Evolutionary conservation across 2,113 vertebrate species (phyloP).

Genomic region (Etheostoma spectabile): DNA sequence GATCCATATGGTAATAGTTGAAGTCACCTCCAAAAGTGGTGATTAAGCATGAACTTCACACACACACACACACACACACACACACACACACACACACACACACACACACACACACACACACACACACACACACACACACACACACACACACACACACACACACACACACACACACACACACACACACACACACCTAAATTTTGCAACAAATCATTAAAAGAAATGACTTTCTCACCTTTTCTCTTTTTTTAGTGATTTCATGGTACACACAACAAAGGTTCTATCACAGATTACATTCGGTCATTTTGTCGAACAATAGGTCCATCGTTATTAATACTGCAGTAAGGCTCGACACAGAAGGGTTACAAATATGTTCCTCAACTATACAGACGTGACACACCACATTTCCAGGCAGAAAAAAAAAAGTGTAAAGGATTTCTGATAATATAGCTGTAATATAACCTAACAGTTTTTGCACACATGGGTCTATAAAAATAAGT

Average conservation of each 20-base stretch:
- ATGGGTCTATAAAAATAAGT: not conserved
- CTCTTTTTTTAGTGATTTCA: conserved; percentile 4
- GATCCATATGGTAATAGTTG: too few species aligned
- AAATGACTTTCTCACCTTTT: not conserved
- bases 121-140: too few species aligned
- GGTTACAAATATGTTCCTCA: not conserved
- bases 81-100: too few species aligned
- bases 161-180: too few species aligned
- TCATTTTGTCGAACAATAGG: not conserved
- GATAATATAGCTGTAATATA: not conserved
- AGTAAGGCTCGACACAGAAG: not conserved
- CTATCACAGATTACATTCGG: not conserved
- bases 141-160: too few species aligned
- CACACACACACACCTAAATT: not conserved
- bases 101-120: too few species aligned
- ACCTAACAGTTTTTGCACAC: not conserved
- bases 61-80: too few species aligned
- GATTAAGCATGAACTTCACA: too few species aligned
- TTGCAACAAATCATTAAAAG: not conserved
- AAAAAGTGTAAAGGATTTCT: not conserved
- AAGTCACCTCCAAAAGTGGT: too few species aligned
- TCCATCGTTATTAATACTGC: not conserved
- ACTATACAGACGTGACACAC: not conserved
- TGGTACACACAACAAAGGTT: not conserved
- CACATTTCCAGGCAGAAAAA: not conserved